Evolutionary conservation across 2,797 vertebrate species (phyloP).

Genomic region (Danio jaintianensis): DNA sequence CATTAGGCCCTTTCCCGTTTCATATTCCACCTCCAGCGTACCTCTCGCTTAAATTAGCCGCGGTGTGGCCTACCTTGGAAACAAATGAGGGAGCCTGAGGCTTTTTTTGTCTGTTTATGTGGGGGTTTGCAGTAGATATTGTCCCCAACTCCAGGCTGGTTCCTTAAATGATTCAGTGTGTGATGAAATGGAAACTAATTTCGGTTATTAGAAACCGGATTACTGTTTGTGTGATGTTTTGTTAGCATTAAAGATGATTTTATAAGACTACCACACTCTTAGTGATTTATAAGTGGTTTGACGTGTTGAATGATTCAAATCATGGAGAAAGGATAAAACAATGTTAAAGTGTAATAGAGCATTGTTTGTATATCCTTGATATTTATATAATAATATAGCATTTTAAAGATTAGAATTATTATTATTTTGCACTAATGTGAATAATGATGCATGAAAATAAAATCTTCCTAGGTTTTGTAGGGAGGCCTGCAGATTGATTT

Average conservation of each 20-base stretch:
- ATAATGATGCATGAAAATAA: too few species aligned
- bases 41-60: slow-evolving; percentile 29
- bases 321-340: background rate
- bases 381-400: too few species aligned
- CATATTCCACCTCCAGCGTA: slow-evolving; percentile 19
- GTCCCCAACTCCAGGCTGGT: slow-evolving; percentile 27
- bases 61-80: slow-evolving; percentile 32
- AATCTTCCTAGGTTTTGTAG: too few species aligned
- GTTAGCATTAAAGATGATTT: slow-evolving; percentile 2
- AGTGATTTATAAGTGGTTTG: slow-evolving; percentile 26
- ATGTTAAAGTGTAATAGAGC: background rate
- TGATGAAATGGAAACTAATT: slow-evolving; percentile 40
- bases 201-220: slow-evolving; percentile 35
- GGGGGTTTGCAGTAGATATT: slow-evolving; percentile 21
- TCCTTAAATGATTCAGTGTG: slow-evolving; percentile 24
- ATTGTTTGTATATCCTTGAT: background rate
- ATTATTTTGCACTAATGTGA: too few species aligned
- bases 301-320: slow-evolving; percentile 3
- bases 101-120: slow-evolving; percentile 13
- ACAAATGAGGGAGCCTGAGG: slow-evolving; percentile 36
- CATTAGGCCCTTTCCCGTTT: slow-evolving; percentile 53
- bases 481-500: too few species aligned
- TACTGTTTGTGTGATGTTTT: slow-evolving; percentile 14
- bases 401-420: too few species aligned
- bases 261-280: background rate